Evolutionary conservation across 1,140 invertebrate genomes (phyloP).

Genomic region (Lasioglossum baleicum): DNA sequence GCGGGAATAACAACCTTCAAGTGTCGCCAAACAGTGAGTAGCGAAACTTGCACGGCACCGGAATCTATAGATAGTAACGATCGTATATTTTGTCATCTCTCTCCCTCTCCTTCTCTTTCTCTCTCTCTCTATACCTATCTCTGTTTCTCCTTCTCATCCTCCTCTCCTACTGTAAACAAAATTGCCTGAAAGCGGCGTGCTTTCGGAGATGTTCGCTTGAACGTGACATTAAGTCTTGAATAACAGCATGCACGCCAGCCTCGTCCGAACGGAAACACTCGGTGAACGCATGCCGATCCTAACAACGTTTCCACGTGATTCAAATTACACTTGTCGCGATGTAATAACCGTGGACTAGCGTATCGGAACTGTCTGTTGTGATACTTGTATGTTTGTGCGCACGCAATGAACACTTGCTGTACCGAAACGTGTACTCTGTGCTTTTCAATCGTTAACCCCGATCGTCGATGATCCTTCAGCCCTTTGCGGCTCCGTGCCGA

Average conservation of each 20-base stretch:
- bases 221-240: not conserved
- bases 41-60: constrained; percentile 30
- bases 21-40: constrained; percentile 82
- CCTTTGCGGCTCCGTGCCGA: no score
- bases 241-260: constrained; percentile 28
- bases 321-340: not conserved
- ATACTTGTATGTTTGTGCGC: not conserved
- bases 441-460: no score
- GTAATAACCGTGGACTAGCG: not conserved
- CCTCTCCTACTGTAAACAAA: not conserved
- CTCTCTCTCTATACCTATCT: no score
- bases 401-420: no score
- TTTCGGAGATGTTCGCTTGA: constrained; percentile 17
- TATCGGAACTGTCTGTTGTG: not conserved
- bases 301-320: not conserved
- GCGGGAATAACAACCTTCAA: constrained; percentile 80
- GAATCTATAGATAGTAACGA: constrained; percentile 11
- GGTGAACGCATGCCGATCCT: not conserved
- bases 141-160: no score
- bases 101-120: not conserved
- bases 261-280: not conserved
- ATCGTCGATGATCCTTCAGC: no score
- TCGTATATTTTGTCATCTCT: not conserved
- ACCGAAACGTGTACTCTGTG: no score
- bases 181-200: not conserved